phyloP scores from a whole-genome alignment of 2,888 invertebrate species.

The Euplexia lucipara region DNA sequence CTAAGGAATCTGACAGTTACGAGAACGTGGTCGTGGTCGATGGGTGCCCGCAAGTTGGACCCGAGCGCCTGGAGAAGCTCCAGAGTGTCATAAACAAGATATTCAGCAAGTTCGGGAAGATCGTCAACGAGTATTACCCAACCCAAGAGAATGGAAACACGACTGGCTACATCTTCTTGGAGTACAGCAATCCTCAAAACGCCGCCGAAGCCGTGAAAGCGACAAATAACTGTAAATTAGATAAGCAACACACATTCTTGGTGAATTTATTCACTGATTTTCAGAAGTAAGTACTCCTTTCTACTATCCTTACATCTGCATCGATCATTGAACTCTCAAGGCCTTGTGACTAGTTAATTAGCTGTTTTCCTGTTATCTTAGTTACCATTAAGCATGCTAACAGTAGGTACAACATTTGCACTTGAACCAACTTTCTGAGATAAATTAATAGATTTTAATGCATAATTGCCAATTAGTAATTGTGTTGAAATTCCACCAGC shows the following conservation, averaged over 20 bases:
- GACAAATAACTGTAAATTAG: slow-evolving; percentile 98
- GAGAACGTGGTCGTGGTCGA: slow-evolving; percentile 99
- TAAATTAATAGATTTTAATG: slow-evolving; percentile 3
- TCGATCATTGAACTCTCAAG: slow-evolving; percentile 5
- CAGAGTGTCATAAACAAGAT: slow-evolving; percentile 97
- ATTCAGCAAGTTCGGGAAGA: slow-evolving; percentile 95
- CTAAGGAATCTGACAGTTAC: slow-evolving; percentile 98
- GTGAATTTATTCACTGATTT: slow-evolving; percentile 99
- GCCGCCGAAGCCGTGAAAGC: slow-evolving; percentile 97
- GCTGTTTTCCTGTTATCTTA: slow-evolving; percentile 1
- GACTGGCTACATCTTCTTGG: slow-evolving; percentile 98
- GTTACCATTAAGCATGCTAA: neutral
- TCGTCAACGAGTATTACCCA: slow-evolving; percentile 97
- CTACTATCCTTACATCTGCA: neutral
- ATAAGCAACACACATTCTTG: slow-evolving; percentile 98
- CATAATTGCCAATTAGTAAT: slow-evolving; percentile 4
- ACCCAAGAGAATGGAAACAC: slow-evolving; percentile 95
- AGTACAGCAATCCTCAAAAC: slow-evolving; percentile 95
- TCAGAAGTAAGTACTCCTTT: slow-evolving; percentile 94
- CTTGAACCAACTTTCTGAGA: neutral
- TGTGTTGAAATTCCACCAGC: neutral
- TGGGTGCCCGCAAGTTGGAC: slow-evolving; percentile 98
- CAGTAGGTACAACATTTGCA: neutral
- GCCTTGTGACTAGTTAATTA: slow-evolving; percentile 3
- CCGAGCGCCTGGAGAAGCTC: slow-evolving; percentile 97